phyloP scores from a whole-genome alignment of 2,113 vertebrate species.

The Pluvianellus socialis region DNA sequence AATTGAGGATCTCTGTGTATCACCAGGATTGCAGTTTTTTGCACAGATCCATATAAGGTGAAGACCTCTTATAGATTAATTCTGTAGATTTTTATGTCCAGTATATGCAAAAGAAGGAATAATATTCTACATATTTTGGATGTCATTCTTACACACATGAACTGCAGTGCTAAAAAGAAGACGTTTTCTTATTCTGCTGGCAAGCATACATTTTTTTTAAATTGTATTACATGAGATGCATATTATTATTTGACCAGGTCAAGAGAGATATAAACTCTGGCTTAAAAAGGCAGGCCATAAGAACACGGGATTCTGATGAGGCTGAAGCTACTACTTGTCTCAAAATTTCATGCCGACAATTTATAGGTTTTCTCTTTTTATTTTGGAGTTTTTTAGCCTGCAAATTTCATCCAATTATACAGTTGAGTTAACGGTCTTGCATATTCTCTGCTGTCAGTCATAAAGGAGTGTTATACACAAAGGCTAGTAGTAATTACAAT shows the following conservation, averaged over 20 bases:
- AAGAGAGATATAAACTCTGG: background rate
- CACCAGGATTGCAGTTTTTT: background rate
- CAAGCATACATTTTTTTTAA: background rate
- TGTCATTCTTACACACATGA: background rate
- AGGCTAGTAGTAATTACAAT: background rate
- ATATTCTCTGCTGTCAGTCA: background rate
- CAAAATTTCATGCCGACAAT: background rate
- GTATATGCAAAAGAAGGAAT: background rate
- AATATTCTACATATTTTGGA: background rate
- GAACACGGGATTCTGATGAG: background rate
- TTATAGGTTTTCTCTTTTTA: background rate
- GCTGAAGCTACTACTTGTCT: background rate
- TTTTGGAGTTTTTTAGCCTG: background rate
- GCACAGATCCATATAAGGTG: background rate
- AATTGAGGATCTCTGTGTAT: background rate
- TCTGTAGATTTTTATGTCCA: background rate
- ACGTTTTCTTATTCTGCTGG: background rate
- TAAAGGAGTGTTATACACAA: background rate
- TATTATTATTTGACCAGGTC: background rate
- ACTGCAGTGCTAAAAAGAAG: background rate
- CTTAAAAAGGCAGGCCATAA: background rate
- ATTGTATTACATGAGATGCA: background rate
- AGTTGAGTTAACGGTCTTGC: background rate
- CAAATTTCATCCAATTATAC: background rate
- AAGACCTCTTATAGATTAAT: background rate